phyloP scores from a whole-genome alignment of 2,113 vertebrate species.

The Gadus chalcogrammus region DNA sequence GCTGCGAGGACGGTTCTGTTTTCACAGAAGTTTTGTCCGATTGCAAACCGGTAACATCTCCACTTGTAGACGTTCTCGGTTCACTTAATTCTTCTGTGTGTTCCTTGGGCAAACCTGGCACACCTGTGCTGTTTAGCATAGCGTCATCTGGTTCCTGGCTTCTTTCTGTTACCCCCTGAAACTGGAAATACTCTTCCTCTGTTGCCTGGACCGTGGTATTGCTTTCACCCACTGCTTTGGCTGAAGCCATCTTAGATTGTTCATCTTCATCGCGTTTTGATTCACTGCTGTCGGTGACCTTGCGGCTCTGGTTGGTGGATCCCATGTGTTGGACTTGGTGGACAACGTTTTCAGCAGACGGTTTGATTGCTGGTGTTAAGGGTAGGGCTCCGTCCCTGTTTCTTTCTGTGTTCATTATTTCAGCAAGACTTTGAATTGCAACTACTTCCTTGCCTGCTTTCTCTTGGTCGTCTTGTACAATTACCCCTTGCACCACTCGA shows the following conservation, averaged over 20 bases:
- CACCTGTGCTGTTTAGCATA: slow-evolving; percentile 19
- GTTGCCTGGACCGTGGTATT: slow-evolving; percentile 14
- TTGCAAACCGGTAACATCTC: slow-evolving; percentile 19
- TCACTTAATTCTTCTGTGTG: neutral
- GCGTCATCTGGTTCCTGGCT: slow-evolving; percentile 7
- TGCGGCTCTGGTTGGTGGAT: slow-evolving; percentile 22
- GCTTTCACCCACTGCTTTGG: slow-evolving; percentile 15
- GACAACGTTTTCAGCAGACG: slow-evolving; percentile 23
- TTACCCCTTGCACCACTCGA: slow-evolving; percentile 41
- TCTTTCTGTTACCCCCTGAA: slow-evolving; percentile 41
- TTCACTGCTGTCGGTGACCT: slow-evolving; percentile 4
- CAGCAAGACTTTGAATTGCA: slow-evolving; percentile 9
- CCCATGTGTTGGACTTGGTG: slow-evolving; percentile 26
- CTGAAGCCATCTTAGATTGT: slow-evolving; percentile 6
- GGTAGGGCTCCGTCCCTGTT: slow-evolving; percentile 11
- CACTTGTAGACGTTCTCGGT: neutral
- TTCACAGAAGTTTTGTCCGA: slow-evolving; percentile 23
- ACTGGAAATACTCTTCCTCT: slow-evolving; percentile 60
- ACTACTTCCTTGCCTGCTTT: slow-evolving; percentile 16
- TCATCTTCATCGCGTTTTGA: slow-evolving; percentile 25
- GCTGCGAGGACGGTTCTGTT: slow-evolving; percentile 11
- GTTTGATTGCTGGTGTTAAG: slow-evolving; percentile 1
- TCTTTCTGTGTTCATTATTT: slow-evolving; percentile 21
- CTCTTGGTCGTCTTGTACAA: slow-evolving; percentile 7
- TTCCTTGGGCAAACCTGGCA: neutral